These are phyloP conservation scores for Semibalanus balanoides DNA, from an alignment of 1,140 invertebrate genomes.

Conservation along the genomic window DNA sequence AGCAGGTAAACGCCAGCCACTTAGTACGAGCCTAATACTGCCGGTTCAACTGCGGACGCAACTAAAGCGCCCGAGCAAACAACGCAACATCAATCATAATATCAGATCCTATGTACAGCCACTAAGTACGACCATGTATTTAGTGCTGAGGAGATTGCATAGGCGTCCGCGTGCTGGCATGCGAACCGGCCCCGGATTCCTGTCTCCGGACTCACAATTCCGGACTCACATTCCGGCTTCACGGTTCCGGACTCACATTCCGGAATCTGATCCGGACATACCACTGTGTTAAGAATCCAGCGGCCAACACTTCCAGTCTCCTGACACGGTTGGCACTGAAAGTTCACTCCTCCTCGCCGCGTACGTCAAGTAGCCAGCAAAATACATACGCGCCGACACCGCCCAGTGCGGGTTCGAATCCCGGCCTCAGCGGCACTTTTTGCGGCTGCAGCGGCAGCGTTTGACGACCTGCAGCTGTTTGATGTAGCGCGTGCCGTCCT, in stretches of 20 bases:
- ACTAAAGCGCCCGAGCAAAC: neutral
- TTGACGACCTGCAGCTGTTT: constrained; percentile 91
- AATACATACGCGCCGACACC: neutral
- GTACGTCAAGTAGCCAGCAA: neutral
- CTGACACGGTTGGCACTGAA: neutral
- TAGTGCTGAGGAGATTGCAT: neutral
- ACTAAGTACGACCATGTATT: neutral
- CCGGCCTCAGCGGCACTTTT: neutral
- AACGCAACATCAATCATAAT: neutral
- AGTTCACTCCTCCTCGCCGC: neutral
- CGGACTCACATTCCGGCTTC: no score
- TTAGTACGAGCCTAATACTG: neutral
- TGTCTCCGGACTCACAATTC: no score
- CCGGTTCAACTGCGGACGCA: neutral
- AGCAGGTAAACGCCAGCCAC: no score
- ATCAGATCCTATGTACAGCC: neutral
- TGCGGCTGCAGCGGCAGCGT: constrained; percentile 47
- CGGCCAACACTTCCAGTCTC: neutral
- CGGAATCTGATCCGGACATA: no score
- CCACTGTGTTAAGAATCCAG: no score
- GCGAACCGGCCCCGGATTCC: neutral
- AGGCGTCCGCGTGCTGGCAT: neutral
- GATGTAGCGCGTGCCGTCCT: constrained; percentile 74
- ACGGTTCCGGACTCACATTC: no score
- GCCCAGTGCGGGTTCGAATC: neutral